These are phyloP conservation scores for Pteropus alecto DNA, from an alignment of 2,113 vertebrate species.

Conservation along the genomic window DNA sequence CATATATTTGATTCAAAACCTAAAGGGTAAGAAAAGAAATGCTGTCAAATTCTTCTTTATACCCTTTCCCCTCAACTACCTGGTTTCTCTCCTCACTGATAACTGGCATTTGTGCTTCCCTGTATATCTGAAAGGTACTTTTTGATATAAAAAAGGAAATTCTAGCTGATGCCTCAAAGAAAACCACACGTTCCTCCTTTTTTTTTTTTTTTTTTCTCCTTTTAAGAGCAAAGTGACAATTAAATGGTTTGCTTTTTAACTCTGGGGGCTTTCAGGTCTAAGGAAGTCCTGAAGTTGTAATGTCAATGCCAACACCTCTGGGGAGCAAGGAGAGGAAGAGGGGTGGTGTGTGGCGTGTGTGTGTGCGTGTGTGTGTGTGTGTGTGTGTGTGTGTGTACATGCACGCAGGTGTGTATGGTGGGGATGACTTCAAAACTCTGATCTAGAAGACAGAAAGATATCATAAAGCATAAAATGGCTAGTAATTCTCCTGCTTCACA, in stretches of 20 bases:
- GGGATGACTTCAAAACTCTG: neutral
- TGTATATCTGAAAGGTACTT: neutral
- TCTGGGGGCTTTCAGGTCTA: neutral
- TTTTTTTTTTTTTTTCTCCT: neutral
- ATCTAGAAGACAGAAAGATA: neutral
- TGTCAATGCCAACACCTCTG: neutral
- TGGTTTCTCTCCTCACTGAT: neutral
- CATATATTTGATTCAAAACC: neutral
- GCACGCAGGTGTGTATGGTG: too few relatives aligned
- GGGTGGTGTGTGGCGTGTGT: too few relatives aligned
- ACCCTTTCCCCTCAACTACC: neutral
- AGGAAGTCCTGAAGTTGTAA: neutral
- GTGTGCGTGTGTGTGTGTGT: neutral
- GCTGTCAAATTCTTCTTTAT: neutral
- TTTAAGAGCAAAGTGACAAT: neutral
- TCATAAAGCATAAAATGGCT: neutral
- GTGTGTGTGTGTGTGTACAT: too few relatives aligned
- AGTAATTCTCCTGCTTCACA: neutral
- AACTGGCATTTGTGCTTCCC: neutral
- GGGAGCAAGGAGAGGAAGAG: neutral
- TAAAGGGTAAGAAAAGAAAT: neutral
- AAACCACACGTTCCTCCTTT: neutral
- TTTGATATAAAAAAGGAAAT: neutral
- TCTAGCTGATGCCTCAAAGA: neutral
- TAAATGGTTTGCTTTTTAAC: neutral